Evolutionary conservation across 37 sponge, comb jelly and placozoan genomes (phyloP).

Genomic region (Crambe crambe): DNA sequence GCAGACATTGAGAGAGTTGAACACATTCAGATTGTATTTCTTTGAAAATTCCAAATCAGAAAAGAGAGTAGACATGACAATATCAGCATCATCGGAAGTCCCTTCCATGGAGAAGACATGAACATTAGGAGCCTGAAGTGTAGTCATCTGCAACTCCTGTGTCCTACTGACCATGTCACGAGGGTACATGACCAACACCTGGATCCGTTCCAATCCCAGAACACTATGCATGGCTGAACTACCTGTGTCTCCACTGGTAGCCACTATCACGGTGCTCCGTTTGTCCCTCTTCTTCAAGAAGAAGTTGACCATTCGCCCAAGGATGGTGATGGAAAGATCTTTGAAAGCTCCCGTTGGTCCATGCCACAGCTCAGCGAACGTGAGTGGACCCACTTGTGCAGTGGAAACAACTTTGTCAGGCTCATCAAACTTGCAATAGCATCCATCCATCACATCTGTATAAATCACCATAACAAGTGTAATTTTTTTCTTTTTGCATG

Average conservation of each 20-base stretch:
- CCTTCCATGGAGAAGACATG: conserved; percentile 44
- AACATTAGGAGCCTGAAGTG: conserved; percentile 49
- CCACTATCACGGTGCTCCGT: conserved; percentile 34
- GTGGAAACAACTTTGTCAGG: conserved; percentile 38
- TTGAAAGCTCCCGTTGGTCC: conserved; percentile 80
- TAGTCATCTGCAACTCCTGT: conserved; percentile 79
- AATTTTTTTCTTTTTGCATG: no score
- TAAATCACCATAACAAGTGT: no score
- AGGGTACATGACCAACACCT: conserved; percentile 64
- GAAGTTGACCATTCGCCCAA: conserved; percentile 40
- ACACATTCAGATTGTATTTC: conserved; percentile 41
- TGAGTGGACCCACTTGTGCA: conserved; percentile 15
- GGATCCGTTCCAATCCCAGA: conserved; percentile 13
- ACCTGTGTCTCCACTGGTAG: conserved; percentile 80
- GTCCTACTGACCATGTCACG: conserved; percentile 31
- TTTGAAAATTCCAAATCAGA: conserved; percentile 34
- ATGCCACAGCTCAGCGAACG: conserved; percentile 67
- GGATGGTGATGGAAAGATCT: conserved; percentile 47
- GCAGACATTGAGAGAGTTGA: conserved; percentile 66
- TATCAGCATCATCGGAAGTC: conserved; percentile 55
- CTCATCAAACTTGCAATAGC: conserved; percentile 35
- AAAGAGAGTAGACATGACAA: conserved; percentile 27
- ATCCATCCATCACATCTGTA: conserved; percentile 40
- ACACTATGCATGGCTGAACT: conserved; percentile 69
- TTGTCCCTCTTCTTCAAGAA: conserved; percentile 39